These are phyloP conservation scores for Caenorhabditis zanzibari DNA, from an alignment of 2,888 invertebrate genomes.

Conservation along the genomic window DNA sequence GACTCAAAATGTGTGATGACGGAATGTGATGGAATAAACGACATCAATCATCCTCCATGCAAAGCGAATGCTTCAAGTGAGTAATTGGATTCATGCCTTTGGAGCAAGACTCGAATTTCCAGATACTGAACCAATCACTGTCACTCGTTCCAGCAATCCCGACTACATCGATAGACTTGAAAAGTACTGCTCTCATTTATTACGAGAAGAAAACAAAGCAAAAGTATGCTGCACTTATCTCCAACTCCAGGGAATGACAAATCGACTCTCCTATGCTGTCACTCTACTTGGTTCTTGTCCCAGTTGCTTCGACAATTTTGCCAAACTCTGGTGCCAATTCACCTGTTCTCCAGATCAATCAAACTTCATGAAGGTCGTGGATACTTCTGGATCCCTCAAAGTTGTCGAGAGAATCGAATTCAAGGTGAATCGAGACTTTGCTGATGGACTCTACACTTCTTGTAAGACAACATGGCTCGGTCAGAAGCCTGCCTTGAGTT, in stretches of 20 bases:
- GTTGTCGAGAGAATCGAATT: constrained; percentile 86
- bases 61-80: constrained; percentile 23
- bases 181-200: constrained; percentile 43
- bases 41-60: constrained; percentile 40
- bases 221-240: constrained; percentile 43
- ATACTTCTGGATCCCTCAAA: constrained; percentile 8
- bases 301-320: constrained; percentile 91
- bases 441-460: constrained; percentile 89
- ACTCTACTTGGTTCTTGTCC: constrained; percentile 91
- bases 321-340: constrained; percentile 90
- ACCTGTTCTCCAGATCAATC: constrained; percentile 91
- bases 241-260: constrained; percentile 56
- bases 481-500: constrained; percentile 12
- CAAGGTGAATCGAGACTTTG: constrained; percentile 88
- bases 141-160: constrained; percentile 25
- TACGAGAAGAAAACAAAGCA: constrained; percentile 26
- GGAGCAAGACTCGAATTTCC: neutral
- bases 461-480: constrained; percentile 86
- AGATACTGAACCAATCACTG: constrained; percentile 23
- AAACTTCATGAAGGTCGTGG: constrained; percentile 87
- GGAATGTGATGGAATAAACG: constrained; percentile 22
- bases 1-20: constrained; percentile 49
- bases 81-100: constrained; percentile 7
- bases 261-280: constrained; percentile 86
- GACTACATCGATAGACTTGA: constrained; percentile 9